phyloP scores from a whole-genome alignment of 2,888 invertebrate species.

The Phorcus lineatus region DNA sequence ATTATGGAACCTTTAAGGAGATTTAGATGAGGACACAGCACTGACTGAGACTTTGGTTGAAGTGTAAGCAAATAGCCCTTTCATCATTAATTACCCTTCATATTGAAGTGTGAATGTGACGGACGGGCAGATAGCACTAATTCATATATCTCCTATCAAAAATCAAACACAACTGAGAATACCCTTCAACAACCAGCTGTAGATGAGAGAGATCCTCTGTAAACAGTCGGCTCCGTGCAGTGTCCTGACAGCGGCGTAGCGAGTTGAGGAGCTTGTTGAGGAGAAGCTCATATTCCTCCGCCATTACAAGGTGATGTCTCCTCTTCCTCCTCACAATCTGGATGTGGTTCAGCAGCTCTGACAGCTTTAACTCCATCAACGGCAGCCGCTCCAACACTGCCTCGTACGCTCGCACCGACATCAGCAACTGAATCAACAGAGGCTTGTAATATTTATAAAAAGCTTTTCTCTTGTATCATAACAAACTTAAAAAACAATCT shows the following conservation, averaged over 20 bases:
- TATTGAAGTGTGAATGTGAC: no score
- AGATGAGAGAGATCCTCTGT: constrained; percentile 84
- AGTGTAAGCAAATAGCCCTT: no score
- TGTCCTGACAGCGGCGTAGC: constrained; percentile 84
- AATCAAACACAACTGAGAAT: no score
- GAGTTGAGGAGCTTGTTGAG: constrained; percentile 89
- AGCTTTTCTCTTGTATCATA: no score
- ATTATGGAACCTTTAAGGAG: no score
- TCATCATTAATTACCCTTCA: no score
- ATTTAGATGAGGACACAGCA: no score
- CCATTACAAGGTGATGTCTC: constrained; percentile 85
- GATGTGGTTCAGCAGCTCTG: constrained; percentile 88
- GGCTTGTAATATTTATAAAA: no score
- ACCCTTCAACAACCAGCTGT: constrained; percentile 93
- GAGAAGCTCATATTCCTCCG: constrained; percentile 89
- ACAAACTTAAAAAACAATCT: no score
- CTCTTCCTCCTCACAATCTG: constrained; percentile 87
- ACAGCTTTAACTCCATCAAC: constrained; percentile 78
- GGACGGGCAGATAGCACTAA: no score
- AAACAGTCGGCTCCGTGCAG: constrained; percentile 78
- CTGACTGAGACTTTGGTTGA: no score
- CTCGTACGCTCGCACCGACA: constrained; percentile 58
- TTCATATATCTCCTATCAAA: no score
- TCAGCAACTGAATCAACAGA: constrained; percentile 65
- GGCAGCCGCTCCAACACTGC: constrained; percentile 64